Evolutionary conservation across 2,888 invertebrate species (phyloP).

Genomic region (Camponotus fellah): DNA sequence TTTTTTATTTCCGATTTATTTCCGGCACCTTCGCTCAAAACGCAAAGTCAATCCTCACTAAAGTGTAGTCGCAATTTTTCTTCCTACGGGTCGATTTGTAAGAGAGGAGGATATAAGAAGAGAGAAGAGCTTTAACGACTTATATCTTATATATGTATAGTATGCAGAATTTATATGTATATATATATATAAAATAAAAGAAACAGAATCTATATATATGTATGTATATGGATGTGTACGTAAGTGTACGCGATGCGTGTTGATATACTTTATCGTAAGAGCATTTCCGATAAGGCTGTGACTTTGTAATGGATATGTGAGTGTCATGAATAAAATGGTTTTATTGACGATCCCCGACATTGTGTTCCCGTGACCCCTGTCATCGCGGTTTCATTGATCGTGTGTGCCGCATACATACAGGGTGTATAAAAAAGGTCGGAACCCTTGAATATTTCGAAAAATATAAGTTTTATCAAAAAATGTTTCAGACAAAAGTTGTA

Average conservation of each 20-base stretch:
- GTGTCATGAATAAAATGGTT: conserved; percentile 76
- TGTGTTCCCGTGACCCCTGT: conserved; percentile 54
- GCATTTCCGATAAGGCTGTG: conserved; percentile 78
- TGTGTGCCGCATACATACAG: background rate
- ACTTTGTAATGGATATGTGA: conserved; percentile 76
- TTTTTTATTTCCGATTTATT: conserved; percentile 35
- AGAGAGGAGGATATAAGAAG: background rate
- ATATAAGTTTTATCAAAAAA: too few species aligned
- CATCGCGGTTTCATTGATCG: conserved; percentile 54
- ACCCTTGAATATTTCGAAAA: too few species aligned
- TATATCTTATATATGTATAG: conserved; percentile 4
- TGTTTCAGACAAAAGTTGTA: too few species aligned
- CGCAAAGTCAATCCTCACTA: conserved; percentile 20
- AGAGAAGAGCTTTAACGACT: conserved; percentile 42
- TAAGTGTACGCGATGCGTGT: conserved; percentile 50
- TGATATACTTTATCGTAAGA: conserved; percentile 65
- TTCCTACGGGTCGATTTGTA: conserved; percentile 41
- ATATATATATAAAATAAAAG: conserved; percentile 31
- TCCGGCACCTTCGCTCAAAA: conserved; percentile 57
- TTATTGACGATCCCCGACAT: conserved; percentile 58
- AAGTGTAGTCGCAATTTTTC: conserved; percentile 28
- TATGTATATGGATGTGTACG: conserved; percentile 33
- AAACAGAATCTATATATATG: background rate
- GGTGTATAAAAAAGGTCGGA: too few species aligned
- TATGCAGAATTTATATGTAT: conserved; percentile 39